A percentile compares a stretch with the other conserved stretches of the same genome.
Conservation (phyloP, 2,888 invertebrate genomes). For the Nephrotoma appendiculata region DNA sequence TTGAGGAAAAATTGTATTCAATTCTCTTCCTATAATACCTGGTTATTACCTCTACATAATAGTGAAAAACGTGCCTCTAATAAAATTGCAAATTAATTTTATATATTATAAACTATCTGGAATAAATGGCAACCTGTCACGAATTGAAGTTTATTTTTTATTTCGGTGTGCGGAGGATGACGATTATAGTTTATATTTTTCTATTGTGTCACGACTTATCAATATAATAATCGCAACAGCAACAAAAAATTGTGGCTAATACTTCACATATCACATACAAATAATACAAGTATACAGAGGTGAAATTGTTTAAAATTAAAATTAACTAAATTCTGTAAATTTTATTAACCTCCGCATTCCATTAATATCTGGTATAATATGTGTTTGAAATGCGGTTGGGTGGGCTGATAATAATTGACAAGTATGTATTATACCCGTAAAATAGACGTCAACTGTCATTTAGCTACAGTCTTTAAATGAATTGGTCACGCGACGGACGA, state of each 20-base stretch:
- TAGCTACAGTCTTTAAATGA: neutral
- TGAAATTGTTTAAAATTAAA: neutral
- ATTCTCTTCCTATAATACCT: neutral
- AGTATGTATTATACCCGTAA: neutral
- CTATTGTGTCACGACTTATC: neutral
- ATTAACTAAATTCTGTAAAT: neutral
- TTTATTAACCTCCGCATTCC: neutral
- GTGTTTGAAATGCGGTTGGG: too few species aligned
- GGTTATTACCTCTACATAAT: neutral
- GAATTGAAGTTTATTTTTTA: neutral
- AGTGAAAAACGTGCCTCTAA: neutral
- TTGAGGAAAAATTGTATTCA: neutral
- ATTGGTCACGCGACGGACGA: neutral
- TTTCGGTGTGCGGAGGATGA: neutral
- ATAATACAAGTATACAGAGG: neutral
- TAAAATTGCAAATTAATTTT: neutral
- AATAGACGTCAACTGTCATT: neutral
- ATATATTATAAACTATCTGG: neutral
- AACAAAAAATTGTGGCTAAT: neutral
- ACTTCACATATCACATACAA: neutral
- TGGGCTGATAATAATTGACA: too few species aligned
- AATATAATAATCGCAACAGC: neutral
- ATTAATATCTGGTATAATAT: too few species aligned
- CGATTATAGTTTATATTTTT: neutral
- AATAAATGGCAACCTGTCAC: neutral